Base-by-base conservation (phyloP, 2,797 vertebrate species). In the Oryzias sinensis region DNA sequence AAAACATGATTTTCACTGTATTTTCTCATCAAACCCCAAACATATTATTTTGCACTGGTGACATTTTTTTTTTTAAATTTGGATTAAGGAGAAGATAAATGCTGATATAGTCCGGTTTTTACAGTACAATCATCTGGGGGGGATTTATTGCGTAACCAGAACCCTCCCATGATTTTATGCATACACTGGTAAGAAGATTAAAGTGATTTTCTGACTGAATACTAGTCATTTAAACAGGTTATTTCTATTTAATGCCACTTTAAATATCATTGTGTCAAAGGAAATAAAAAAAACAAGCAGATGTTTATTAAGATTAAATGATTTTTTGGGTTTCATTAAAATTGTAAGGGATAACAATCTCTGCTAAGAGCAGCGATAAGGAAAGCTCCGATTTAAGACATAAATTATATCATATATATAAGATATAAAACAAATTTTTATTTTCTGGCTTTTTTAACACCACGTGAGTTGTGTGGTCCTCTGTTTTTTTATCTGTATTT, bases 71-170 rank as follows among this genome's bases (percentile, higher is more conserved):
- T 73, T 60, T 58, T n/a, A n/a, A 29, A 58, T 61, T 56, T 65
- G 76, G 77, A 87, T 82, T 87, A 86, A 81, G 82, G 52, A 20
- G 40, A 51, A 79, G 69, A 72, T 29, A 53, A 81, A 84, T 40
- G 72, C 68, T 80, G 68, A 84, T 75, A 80, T 66, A 37, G 52
- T 72, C 25, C 1, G 55, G 44, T 76, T 81, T 79, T 84, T 82
- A 9, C 58, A 63, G 68, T 62, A 84, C 80, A 85, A 85, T 83
- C 74, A 78, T 67, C 55, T 70, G 77, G 70, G 33, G 33, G 61
- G 82, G 87, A 87, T 88, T 87, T 86, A 74, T 90, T 89, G 77
- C 69, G 37, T 89, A 91, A 90, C 76, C 65, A 14, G 63, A 46
- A 46, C 82, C 82, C 75, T 66, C 67, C 53, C 47, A 17, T 70